These are phyloP conservation scores for Heterodera filipjevi DNA, from an alignment of 2,888 invertebrate genomes.

Conservation along the genomic window DNA sequence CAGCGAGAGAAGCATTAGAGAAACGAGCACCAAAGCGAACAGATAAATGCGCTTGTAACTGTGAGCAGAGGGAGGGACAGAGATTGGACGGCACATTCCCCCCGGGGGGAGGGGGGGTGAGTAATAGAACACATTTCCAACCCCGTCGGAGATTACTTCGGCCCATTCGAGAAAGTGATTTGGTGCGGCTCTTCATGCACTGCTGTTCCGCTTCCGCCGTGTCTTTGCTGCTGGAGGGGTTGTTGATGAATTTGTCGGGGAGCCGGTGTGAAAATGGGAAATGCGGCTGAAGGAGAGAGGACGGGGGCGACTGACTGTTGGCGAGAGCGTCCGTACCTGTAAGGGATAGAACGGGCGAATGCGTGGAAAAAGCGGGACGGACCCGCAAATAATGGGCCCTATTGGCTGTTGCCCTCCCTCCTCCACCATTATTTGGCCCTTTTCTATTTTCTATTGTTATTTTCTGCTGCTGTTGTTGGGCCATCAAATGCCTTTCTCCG, in stretches of 20 bases:
- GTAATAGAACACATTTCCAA: no score
- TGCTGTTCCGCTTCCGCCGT: neutral
- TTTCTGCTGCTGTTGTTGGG: no score
- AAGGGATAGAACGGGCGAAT: neutral
- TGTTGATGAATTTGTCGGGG: conserved; percentile 24
- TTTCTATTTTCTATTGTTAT: no score
- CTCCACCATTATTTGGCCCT: neutral
- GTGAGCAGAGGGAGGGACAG: neutral
- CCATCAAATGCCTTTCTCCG: neutral
- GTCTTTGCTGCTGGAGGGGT: neutral
- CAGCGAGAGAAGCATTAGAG: conserved; percentile 27
- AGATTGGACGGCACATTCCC: neutral
- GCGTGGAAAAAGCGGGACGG: neutral
- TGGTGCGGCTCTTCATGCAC: conserved; percentile 21
- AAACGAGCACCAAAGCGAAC: conserved; percentile 27
- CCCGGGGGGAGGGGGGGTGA: no score
- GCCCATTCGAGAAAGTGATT: conserved; percentile 23
- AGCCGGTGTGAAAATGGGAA: conserved; percentile 20
- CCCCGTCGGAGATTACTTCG: conserved; percentile 10
- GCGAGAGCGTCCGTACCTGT: conserved; percentile 1
- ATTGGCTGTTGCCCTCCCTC: no score
- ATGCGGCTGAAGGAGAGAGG: neutral
- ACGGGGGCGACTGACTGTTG: conserved; percentile 1
- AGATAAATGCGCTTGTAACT: conserved; percentile 32
- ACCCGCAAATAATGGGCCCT: neutral